phyloP scores from a whole-genome alignment of 1,140 invertebrate genomes.

The Arctopsyche grandis region DNA sequence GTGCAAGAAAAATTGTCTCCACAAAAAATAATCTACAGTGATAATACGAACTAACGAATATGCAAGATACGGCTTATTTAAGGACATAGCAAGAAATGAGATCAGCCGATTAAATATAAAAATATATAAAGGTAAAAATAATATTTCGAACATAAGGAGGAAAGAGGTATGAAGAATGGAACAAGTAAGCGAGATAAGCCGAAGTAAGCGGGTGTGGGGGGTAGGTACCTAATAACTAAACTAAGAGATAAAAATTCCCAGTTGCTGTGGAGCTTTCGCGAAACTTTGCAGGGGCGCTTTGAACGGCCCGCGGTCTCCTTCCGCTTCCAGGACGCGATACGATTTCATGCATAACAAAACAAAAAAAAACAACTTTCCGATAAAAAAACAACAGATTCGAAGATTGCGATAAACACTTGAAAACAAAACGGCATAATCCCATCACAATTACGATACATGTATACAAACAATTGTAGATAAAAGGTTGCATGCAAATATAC shows the following conservation, averaged over 20 bases:
- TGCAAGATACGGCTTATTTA: no score
- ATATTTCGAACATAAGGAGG: constrained; percentile 4
- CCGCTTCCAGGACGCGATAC: background rate
- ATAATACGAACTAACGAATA: no score
- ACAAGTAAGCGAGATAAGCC: constrained; percentile 32
- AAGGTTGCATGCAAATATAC: no score
- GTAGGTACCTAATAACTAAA: constrained; percentile 36
- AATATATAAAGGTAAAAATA: constrained; percentile 9
- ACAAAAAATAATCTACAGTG: no score
- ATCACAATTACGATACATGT: no score
- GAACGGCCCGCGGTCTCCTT: background rate
- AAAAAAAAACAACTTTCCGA: background rate
- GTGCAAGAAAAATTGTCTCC: no score
- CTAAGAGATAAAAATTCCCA: constrained; percentile 37
- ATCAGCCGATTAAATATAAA: background rate
- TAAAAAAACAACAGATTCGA: background rate
- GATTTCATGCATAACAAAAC: background rate
- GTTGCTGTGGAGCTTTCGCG: constrained; percentile 9
- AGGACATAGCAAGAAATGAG: background rate
- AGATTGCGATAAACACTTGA: background rate
- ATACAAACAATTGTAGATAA: no score
- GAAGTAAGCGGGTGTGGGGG: constrained; percentile 11
- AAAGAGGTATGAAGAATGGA: constrained; percentile 28
- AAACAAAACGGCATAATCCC: no score
- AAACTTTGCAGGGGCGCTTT: constrained; percentile 17